Evolutionary conservation across 2,113 vertebrate species (phyloP), one percentile per base, ranked within the genome.

Genomic region (Pantherophis guttatus): DNA sequence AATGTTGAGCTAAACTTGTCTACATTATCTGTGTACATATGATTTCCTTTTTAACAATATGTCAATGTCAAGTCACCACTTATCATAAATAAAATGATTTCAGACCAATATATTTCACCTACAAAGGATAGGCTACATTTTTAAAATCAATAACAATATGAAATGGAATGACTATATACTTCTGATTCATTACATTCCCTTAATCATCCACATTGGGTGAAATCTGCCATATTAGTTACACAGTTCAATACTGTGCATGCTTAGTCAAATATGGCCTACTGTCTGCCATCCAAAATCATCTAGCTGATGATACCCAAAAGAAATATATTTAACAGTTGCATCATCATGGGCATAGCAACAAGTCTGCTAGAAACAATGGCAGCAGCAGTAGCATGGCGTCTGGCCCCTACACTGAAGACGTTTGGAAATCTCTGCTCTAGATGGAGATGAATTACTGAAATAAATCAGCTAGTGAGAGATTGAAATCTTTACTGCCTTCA

Each of bases 41-140:
- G 33, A 50, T 59, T 87, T 87, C 44, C 39, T 88, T 89, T 75
- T 92, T 44, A 75, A 81, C 87, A 65, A 89, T 33, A 75, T 53
- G 62, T 53, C 86, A n/a, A 48, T 92, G 87, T 81, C 92, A 89
- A 55, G 65, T 33, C 55, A 55, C 62, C 87, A 92, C 62, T 89
- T 81, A 92, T 33, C 52, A 75, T 89, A 92, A 92, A 92, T 92
- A 81, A 81, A 81, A 89, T 70, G 52, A 75, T 39, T 92, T 57
- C 53, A 92, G 15, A 50, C 52, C 62, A 89, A 88, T 81, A 92
- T 57, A 50, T 75, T 88, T 89, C 21, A 48, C 55, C 52, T 44
- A 54, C 26, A 88, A 54, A 33, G 91, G 23, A 75, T 53, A 92
- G 53, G 26, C 13, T 33, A 26, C 23, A 57, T 89, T 81, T 88